Percentiles rank a stretch among this genome's conserved stretches.
phyloP scores from a whole-genome alignment of 2,797 vertebrate genomes.

The Pachyuromys duprasi region DNA sequence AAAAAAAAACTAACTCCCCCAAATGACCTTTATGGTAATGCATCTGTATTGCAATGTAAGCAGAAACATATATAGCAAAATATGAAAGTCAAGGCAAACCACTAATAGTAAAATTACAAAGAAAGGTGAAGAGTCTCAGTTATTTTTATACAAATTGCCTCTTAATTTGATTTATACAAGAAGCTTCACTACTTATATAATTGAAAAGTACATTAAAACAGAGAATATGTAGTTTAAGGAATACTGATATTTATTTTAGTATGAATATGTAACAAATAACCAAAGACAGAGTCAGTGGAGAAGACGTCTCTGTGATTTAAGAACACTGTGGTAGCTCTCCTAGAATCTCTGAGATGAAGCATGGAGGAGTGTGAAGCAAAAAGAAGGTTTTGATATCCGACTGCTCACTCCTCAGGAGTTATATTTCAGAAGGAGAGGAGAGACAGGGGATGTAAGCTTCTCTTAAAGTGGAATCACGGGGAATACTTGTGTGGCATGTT shows the following conservation, averaged over 20 bases:
- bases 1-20: neutral
- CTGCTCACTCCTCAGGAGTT: neutral
- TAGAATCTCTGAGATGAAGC: neutral
- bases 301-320: neutral
- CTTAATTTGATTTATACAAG: neutral
- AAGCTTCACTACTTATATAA: neutral
- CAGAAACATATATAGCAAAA: neutral
- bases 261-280: neutral
- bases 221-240: neutral
- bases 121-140: neutral
- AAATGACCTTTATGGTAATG: neutral
- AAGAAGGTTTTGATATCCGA: neutral
- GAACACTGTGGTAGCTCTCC: neutral
- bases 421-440: neutral
- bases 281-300: neutral
- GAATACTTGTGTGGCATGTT: neutral
- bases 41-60: neutral
- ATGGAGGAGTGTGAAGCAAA: neutral
- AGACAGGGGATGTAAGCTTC: neutral
- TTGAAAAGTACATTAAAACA: neutral
- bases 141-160: neutral
- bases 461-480: neutral
- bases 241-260: slow-evolving; percentile 17
- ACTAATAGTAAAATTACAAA: neutral
- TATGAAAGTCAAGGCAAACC: neutral